phyloP scores from a whole-genome alignment of 2,888 invertebrate species.

The Saturnia japonica region DNA sequence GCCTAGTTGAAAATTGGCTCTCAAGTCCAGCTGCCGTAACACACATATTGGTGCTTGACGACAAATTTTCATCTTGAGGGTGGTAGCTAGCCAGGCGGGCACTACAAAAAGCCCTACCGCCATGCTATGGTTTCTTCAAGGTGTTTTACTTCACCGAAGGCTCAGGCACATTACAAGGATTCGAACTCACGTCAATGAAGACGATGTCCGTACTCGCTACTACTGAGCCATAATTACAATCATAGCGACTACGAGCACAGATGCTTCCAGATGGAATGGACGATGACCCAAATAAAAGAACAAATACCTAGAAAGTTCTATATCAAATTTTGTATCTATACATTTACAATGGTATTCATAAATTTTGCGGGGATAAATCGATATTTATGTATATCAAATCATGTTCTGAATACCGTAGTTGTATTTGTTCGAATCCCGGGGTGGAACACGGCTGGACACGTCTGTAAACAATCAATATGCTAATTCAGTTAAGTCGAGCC shows the following conservation, averaged over 20 bases:
- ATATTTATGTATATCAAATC: background rate
- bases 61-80: no score
- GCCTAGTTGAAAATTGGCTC: no score
- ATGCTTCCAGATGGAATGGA: background rate
- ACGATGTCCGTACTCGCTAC: no score
- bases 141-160: no score
- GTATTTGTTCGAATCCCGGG: background rate
- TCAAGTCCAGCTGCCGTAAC: no score
- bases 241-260: background rate
- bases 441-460: slow-evolving; percentile 37
- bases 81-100: no score
- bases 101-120: no score
- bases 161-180: no score
- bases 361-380: background rate
- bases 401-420: background rate
- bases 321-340: background rate
- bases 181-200: no score
- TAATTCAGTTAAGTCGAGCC: slow-evolving; percentile 56
- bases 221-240: no score
- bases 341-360: background rate
- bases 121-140: no score
- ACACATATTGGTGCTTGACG: no score
- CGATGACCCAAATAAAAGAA: background rate
- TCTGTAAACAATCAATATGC: slow-evolving; percentile 71
- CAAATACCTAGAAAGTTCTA: background rate